A percentile compares a stretch with the other conserved stretches of the same genome.
Evolutionary conservation across 2,113 vertebrate genomes (phyloP).

Genomic region (Alectura lathami): DNA sequence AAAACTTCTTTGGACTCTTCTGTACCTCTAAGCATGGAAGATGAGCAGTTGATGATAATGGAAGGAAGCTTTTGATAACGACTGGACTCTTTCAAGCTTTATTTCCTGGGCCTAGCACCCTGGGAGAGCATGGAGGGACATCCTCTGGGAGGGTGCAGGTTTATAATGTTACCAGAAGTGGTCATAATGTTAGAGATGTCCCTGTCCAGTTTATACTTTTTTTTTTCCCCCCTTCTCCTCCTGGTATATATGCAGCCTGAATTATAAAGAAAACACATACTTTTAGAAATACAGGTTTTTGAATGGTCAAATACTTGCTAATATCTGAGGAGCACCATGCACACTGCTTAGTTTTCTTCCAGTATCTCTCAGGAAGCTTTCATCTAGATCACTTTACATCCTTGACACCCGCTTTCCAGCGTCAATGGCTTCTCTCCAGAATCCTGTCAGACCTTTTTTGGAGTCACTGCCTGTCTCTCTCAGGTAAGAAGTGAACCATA

Average conservation of each 20-base stretch:
- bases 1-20: background rate
- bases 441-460: constrained; percentile 93
- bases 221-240: background rate
- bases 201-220: background rate
- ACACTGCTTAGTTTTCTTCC: background rate
- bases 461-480: constrained; percentile 92
- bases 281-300: background rate
- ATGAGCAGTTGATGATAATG: background rate
- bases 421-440: constrained; percentile 97
- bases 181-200: background rate
- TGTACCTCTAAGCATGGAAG: background rate
- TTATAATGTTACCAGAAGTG: background rate
- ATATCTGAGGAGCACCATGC: background rate
- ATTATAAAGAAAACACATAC: background rate
- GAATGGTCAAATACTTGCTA: background rate
- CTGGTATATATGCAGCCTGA: background rate
- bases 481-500: constrained; percentile 77
- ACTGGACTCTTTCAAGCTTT: background rate
- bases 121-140: background rate
- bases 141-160: background rate
- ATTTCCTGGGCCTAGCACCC: background rate
- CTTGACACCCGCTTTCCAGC: constrained; percentile 82
- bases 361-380: background rate
- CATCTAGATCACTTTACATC: constrained; percentile 39
- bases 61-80: background rate